Percentiles rank a stretch among this genome's conserved stretches.
Evolutionary conservation across 2,888 invertebrate genomes (phyloP).

Genomic region (Pseudococcus jackbeardsleyi): DNA sequence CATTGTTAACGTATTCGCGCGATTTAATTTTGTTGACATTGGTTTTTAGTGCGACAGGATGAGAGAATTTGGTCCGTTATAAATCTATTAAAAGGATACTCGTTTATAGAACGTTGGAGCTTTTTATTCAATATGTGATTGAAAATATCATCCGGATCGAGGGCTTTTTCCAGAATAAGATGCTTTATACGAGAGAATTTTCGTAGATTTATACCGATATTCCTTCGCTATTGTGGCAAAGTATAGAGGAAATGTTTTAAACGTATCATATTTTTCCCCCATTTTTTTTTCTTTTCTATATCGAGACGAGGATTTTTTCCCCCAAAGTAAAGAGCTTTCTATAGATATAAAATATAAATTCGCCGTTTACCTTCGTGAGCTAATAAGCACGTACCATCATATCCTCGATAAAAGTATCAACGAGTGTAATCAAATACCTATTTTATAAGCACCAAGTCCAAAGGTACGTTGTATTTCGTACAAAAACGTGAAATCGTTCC

Average conservation of each 20-base stretch:
- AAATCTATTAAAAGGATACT: slow-evolving; percentile 4
- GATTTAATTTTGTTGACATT: slow-evolving; percentile 38
- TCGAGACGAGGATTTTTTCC: neutral
- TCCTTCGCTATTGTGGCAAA: neutral
- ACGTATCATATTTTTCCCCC: neutral
- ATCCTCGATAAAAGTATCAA: slow-evolving; percentile 22
- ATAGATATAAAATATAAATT: neutral
- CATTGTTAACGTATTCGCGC: slow-evolving; percentile 14
- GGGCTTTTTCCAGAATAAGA: neutral
- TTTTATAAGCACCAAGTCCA: too few species aligned
- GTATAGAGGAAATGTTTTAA: neutral
- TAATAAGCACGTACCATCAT: slow-evolving; percentile 9
- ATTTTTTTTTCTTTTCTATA: neutral
- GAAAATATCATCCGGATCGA: neutral
- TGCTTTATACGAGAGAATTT: neutral
- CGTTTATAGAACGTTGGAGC: neutral
- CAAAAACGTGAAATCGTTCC: too few species aligned
- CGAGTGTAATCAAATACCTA: neutral
- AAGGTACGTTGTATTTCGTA: too few species aligned
- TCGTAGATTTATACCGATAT: neutral
- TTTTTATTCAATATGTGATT: slow-evolving; percentile 33
- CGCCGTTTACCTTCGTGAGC: neutral
- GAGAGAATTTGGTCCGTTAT: neutral
- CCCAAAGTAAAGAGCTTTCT: neutral
- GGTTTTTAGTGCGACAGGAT: neutral